Base-by-base conservation (phyloP, 2,113 vertebrate species). In the Himantopus leucocephalus region DNA sequence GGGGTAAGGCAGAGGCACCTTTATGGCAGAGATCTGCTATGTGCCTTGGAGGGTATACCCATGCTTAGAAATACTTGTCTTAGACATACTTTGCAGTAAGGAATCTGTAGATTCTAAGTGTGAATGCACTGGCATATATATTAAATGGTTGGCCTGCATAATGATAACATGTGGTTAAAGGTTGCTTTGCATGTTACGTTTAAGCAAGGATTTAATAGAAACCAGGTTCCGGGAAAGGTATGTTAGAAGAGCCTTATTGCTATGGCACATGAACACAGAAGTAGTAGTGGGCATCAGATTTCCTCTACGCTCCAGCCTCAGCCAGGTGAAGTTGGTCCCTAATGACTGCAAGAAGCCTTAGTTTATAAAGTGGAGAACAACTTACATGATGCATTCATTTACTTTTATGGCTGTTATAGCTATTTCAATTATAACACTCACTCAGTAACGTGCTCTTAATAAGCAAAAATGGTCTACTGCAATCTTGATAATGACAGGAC, bases 371-470 rank as follows among this genome's bases (percentile, higher is more conserved):
- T 48, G 20, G 48, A 88, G 53, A 72, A 81, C 80, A 96, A 90
- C 66, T 93, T 92, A 4, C 10, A 21, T 93, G 52, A 17, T 56
- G 41, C 47, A 87, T 92, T 95, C 82, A 93, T 94, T 97, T 95
- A 84, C 43, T 92, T 97, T 97, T 96, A 97, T 92, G 94, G 86
- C 74, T 59, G 35, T 62, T 91, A 27, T 12, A 89, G 93, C 90
- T 87, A 78, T 97, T 97, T 85, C 80, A 88, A 41, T 96, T 97
- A 89, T 23, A 93, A 45, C 27, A 32, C 52, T 89, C 24, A 17
- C 53, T 92, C 47, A 35, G 88, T 95, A 95, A 96, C 93, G 95
- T 88, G 67, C 81, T 93, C 50, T 92, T 95, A 94, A 94, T 95
- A 92, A 89, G 90, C 67, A 74, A 66, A 95, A 97, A 80, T 47